Conservation (phyloP, 2,888 invertebrate genomes). For the Brachyptera putata region DNA sequence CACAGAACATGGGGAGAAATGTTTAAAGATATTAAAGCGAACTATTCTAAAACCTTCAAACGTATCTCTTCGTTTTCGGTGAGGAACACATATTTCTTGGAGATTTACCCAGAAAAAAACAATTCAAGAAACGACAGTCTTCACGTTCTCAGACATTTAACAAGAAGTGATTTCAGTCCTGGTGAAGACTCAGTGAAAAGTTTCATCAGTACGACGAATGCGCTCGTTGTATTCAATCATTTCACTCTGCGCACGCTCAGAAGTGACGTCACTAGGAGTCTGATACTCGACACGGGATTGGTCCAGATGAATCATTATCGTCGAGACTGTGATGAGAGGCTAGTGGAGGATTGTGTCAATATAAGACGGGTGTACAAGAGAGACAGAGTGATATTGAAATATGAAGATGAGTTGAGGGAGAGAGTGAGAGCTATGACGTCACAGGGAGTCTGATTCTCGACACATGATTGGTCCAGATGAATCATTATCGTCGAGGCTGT, state of each 20-base stretch:
- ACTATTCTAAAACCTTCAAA: conserved; percentile 42
- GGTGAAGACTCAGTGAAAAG: conserved; percentile 67
- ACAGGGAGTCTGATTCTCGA: conserved; percentile 56
- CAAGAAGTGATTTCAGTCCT: conserved; percentile 58
- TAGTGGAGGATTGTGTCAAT: neutral
- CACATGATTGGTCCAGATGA: conserved; percentile 57
- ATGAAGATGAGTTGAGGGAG: too few relatives aligned
- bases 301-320: conserved; percentile 67
- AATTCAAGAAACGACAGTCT: conserved; percentile 30
- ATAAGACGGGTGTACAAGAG: too few relatives aligned
- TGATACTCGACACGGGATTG: conserved; percentile 55
- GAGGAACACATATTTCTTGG: conserved; percentile 66
- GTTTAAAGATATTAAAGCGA: conserved; percentile 48
- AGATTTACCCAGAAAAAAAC: conserved; percentile 36
- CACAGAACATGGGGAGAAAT: conserved; percentile 56
- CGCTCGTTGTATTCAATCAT: conserved; percentile 70
- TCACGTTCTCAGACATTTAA: conserved; percentile 49
- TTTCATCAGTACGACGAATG: conserved; percentile 60
- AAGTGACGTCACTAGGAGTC: conserved; percentile 50
- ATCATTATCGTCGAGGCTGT: conserved; percentile 59
- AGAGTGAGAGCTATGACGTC: conserved; percentile 51
- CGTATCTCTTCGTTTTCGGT: conserved; percentile 57
- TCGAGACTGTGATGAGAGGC: conserved; percentile 41
- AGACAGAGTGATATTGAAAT: too few relatives aligned
- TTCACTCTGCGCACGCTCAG: conserved; percentile 61